Base-by-base conservation (phyloP, 2,888 invertebrate species). In the Drosophila melanosoma region DNA sequence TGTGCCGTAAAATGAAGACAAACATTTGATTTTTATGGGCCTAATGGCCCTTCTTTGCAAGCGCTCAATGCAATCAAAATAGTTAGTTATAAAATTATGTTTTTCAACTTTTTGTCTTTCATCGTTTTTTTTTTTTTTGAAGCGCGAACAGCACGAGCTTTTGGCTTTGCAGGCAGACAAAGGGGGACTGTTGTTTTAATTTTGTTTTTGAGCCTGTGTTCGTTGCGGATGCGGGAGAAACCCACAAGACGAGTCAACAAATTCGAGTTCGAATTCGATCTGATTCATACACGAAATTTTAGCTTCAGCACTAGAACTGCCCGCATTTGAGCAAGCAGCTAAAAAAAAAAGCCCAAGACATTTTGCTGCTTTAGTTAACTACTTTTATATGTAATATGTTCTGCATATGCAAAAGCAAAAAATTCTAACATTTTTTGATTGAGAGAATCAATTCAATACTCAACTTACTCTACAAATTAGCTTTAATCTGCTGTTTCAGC, bases 1-100 rank as follows among this genome's bases (percentile, higher is more conserved):
- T 63, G 58, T 54, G 70, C 79, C 76, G 77, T 84, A 86, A 86
- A 89, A 74, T 75, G 69, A 81, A 84, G 69, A 78, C 85, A 85
- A 87, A 85, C 82, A 87, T 86, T 82, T 87, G 83, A 86, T 89
- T 89, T 89, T 87, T 89, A 87, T 89, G 86, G 83, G 84, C 85
- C 85, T 84, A 87, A 89, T 84, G 87, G 76, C 76, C 79, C 78
- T 69, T 82, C 78, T 69, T 82, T 82, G 76, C 74, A 64, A 45
- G 45, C 73, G 52, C 68, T 69, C 64, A 61, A 69, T 76, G 61
- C 85, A 84, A 76, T 68, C 78, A 89, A 84, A 79, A 81, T 75
- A 59, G 76, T 72, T 70, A 72, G 82, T 69, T 87, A 86, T 85
- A 77, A 80, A 85, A 81, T 75, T 68, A 81, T 76, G 70, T 54